Conservation (phyloP, 2,113 vertebrate genomes). For the Chrysemys picta region DNA sequence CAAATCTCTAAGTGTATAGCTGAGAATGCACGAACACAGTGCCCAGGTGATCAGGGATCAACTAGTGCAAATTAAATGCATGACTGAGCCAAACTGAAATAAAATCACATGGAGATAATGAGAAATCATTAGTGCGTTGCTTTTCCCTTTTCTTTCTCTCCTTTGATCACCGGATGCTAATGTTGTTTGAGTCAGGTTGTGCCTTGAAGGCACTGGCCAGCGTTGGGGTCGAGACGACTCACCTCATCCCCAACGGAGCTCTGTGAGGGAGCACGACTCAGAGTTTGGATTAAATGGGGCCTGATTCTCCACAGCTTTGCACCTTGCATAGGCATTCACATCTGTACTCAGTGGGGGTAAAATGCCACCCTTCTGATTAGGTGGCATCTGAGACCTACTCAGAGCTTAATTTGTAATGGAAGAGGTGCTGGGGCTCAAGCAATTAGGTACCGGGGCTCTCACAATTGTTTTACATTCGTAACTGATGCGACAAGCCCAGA, state of each 20-base stretch:
- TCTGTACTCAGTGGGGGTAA: background rate
- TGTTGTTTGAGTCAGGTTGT: background rate
- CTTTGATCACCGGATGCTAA: background rate
- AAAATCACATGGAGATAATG: background rate
- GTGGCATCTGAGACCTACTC: background rate
- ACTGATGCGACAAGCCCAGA: too few relatives aligned
- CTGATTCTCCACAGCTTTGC: background rate
- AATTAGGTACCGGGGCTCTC: too few relatives aligned
- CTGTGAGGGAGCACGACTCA: background rate
- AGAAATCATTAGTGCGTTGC: background rate
- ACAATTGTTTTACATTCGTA: too few relatives aligned
- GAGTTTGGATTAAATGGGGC: background rate
- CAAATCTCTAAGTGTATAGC: background rate
- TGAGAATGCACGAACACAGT: background rate
- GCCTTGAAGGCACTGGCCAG: background rate
- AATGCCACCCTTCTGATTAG: background rate
- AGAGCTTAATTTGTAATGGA: too few relatives aligned
- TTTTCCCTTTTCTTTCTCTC: slow-evolving; percentile 15
- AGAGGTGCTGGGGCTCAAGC: too few relatives aligned
- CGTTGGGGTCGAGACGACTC: background rate
- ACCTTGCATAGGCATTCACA: background rate
- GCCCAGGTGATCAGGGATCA: background rate
- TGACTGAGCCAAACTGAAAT: background rate
- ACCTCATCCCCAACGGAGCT: background rate
- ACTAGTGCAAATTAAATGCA: accelerated